Conservation (phyloP, 2,888 invertebrate genomes). For the Notodonta dromedarius region DNA sequence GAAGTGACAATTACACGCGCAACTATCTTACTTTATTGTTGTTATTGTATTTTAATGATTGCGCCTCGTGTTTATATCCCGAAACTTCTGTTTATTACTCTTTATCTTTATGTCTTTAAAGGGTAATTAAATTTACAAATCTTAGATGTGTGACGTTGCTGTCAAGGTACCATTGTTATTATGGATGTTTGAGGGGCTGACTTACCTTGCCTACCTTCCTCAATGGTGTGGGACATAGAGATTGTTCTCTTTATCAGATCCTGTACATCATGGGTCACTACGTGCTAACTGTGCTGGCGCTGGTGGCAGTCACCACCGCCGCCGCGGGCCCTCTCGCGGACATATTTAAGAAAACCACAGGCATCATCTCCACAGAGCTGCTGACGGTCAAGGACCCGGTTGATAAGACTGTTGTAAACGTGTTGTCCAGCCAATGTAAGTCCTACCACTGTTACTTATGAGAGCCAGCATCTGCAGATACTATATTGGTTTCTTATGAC, state of each 20-base stretch:
- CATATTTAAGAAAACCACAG: constrained; percentile 14
- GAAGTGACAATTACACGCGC: background rate
- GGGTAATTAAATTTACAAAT: background rate
- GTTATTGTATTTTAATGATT: background rate
- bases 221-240: too few species aligned
- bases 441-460: too few species aligned
- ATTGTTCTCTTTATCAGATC: constrained; percentile 9
- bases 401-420: constrained; percentile 42
- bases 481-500: background rate
- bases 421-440: constrained; percentile 58
- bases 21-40: constrained; percentile 1
- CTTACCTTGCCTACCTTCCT: too few species aligned
- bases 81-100: constrained; percentile 1
- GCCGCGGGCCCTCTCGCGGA: constrained; percentile 8
- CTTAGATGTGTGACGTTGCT: background rate
- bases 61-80: background rate
- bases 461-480: background rate
- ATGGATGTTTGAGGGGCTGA: too few species aligned
- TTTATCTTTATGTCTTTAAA: background rate
- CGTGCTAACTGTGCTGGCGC: constrained; percentile 14
- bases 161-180: background rate
- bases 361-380: constrained; percentile 43
- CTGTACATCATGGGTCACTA: constrained; percentile 14
- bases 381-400: constrained; percentile 54
- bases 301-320: constrained; percentile 8